These are phyloP conservation scores for Parnassius orleans DNA, from an alignment of 2,888 invertebrate species.

Conservation along the genomic window DNA sequence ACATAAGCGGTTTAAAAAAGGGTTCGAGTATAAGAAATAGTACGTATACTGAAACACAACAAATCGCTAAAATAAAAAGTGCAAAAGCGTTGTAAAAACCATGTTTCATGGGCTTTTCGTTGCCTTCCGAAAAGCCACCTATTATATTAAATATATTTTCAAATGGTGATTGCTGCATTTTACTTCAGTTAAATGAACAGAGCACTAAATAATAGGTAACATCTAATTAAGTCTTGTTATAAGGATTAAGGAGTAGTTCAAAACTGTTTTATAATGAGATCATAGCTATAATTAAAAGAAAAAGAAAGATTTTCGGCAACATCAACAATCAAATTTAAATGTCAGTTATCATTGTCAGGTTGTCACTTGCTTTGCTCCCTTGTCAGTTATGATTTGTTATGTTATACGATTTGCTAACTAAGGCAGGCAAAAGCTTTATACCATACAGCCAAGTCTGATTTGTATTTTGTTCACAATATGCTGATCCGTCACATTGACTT, in stretches of 20 bases:
- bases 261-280: slow-evolving; percentile 30
- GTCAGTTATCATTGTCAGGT: too few species aligned
- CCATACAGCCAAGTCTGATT: too few species aligned
- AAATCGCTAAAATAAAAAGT: slow-evolving; percentile 85
- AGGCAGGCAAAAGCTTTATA: too few species aligned
- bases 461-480: too few species aligned
- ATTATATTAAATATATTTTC: slow-evolving; percentile 86
- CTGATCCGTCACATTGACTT: too few species aligned
- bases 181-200: slow-evolving; percentile 15
- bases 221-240: slow-evolving; percentile 58
- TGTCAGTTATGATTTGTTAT: too few species aligned
- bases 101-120: slow-evolving; percentile 94
- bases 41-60: slow-evolving; percentile 86
- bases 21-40: slow-evolving; percentile 93
- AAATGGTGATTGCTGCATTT: slow-evolving; percentile 81
- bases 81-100: slow-evolving; percentile 95
- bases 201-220: slow-evolving; percentile 14
- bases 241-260: slow-evolving; percentile 23
- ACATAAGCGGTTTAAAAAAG: slow-evolving; percentile 95
- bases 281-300: slow-evolving; percentile 27
- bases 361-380: too few species aligned
- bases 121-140: slow-evolving; percentile 85
- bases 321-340: slow-evolving; percentile 10
- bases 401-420: too few species aligned
- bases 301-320: slow-evolving; percentile 21